Base-by-base conservation (phyloP, 2,113 vertebrate genomes). In the Aleadryas rufinucha region DNA sequence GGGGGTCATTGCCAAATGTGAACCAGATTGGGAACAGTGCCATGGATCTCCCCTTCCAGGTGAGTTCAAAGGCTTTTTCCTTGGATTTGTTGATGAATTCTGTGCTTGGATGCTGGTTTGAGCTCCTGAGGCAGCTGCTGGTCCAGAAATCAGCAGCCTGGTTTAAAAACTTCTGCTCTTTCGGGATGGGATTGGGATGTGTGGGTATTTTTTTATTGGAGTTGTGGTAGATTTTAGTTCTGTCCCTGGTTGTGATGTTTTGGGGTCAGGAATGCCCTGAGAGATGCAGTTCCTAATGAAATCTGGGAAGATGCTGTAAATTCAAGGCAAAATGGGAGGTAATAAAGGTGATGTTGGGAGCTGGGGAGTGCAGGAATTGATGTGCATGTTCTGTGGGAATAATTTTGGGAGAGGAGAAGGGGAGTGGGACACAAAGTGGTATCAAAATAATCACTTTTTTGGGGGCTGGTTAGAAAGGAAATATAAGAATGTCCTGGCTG, bases 41-140 rank as follows among this genome's bases (percentile, higher is more conserved):
- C 93, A 98, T 99, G 98, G 99, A 99, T 97, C 98, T 99, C 97
- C 98, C 99, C 97, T 99, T 99, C 98, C 99, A 99, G 99, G 99
- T 99, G 98, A 99, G 99, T 9, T 45, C 41, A 3, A 3, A 4
- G 53, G 6, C 0, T 4, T 18, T 77, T 70, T 9, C 68, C 35
- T 35, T 45, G 70, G 6, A 5, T 47, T 59, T 39, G 3, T 4
- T 7, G 27, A 2, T 19, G 5, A 8, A 7, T 45, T 21, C 47
- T 41, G 11, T 30, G 47, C 50, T 50, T 37, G 56, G 26, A 1
- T 41, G 39, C 13, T 90, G 1, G 1, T 76, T 84, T 68, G 61
- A 59, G 69, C 41, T 59, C 42, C 2, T 14, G 63, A 77, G 24
- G 16, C 24, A 59, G 65, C 68, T 52, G 61, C 85, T 83, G 66